Evolutionary conservation across 1,140 invertebrate genomes (phyloP).

Genomic region (Brachionus calyciflorus): DNA sequence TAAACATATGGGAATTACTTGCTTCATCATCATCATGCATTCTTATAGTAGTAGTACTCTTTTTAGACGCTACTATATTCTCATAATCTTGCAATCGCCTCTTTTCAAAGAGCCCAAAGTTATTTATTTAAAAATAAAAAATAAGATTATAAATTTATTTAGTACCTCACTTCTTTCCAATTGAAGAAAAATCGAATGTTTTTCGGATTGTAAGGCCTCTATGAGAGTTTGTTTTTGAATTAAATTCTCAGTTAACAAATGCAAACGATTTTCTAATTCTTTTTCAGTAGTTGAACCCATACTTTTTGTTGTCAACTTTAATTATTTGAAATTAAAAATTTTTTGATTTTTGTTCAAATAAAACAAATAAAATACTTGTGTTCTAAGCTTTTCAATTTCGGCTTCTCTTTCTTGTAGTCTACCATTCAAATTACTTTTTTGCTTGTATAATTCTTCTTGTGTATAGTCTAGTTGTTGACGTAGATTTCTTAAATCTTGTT

Average conservation of each 20-base stretch:
- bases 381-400: constrained; percentile 67
- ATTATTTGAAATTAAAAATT: too few relatives aligned
- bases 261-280: constrained; percentile 70
- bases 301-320: constrained; percentile 62
- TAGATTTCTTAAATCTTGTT: constrained; percentile 43
- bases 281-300: constrained; percentile 62
- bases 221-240: constrained; percentile 75
- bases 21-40: constrained; percentile 55
- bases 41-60: constrained; percentile 52
- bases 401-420: constrained; percentile 66
- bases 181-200: constrained; percentile 74
- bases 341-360: constrained; percentile 16
- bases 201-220: constrained; percentile 73
- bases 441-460: constrained; percentile 65
- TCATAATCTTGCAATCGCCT: constrained; percentile 54
- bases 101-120: too few relatives aligned
- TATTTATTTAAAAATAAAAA: too few relatives aligned
- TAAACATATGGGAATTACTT: too few relatives aligned
- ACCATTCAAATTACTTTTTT: constrained; percentile 62
- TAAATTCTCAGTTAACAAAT: constrained; percentile 72
- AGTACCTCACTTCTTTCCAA: constrained; percentile 72
- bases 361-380: too few relatives aligned
- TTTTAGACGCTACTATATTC: constrained; percentile 46
- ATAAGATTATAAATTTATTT: not conserved
- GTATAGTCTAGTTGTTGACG: constrained; percentile 65